Evolutionary conservation across 2,888 invertebrate genomes (phyloP).

Genomic region (Choreutis nemorana): DNA sequence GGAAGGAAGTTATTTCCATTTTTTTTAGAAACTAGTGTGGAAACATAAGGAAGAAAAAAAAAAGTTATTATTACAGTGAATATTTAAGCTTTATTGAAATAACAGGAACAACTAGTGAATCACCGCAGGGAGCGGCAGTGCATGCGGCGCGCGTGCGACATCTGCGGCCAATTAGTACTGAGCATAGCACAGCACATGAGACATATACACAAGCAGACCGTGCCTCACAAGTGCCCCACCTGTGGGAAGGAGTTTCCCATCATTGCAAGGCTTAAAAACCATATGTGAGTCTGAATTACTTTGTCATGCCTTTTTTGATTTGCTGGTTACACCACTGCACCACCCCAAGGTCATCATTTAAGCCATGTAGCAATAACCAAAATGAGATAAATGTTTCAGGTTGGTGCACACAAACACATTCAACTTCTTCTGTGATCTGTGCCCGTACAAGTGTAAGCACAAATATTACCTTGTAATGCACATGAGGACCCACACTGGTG

Average conservation of each 20-base stretch:
- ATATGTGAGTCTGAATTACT: slow-evolving; percentile 31
- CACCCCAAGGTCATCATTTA: neutral
- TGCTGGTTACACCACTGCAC: neutral
- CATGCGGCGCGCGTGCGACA: slow-evolving; percentile 52
- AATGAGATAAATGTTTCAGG: slow-evolving; percentile 21
- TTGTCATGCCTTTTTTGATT: neutral
- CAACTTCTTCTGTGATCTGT: slow-evolving; percentile 59
- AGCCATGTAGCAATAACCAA: too few species aligned
- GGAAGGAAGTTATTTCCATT: too few species aligned
- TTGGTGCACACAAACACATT: slow-evolving; percentile 54
- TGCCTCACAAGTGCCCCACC: slow-evolving; percentile 43
- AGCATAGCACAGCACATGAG: slow-evolving; percentile 54
- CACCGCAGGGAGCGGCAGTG: slow-evolving; percentile 52
- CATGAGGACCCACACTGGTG: slow-evolving; percentile 63
- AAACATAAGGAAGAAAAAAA: too few species aligned
- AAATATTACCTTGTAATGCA: slow-evolving; percentile 62
- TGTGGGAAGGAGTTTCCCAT: slow-evolving; percentile 56
- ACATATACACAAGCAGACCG: slow-evolving; percentile 42
- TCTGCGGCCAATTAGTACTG: slow-evolving; percentile 51
- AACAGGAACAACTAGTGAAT: slow-evolving; percentile 32
- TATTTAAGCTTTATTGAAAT: too few species aligned
- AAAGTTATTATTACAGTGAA: too few species aligned
- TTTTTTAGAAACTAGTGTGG: too few species aligned
- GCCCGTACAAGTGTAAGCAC: slow-evolving; percentile 58
- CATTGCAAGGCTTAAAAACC: slow-evolving; percentile 49